Conservation (phyloP, 2,113 vertebrate genomes). For the Illadopsis cleaveri region DNA sequence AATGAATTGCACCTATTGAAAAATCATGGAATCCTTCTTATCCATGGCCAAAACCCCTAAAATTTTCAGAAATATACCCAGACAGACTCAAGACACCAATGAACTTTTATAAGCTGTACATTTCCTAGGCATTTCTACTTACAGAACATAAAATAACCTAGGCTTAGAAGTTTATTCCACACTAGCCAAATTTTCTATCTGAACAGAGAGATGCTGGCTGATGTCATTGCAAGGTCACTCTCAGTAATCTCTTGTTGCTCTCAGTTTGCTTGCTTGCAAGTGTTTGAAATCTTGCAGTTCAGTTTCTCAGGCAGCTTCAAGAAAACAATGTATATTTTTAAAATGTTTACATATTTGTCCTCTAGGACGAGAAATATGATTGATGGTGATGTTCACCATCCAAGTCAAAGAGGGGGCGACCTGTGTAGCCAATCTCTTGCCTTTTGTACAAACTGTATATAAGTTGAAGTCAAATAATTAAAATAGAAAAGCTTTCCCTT, state of each 20-base stretch:
- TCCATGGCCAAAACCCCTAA: not conserved
- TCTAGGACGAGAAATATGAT: too few relatives aligned
- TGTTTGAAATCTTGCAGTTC: too few relatives aligned
- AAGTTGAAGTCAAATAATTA: too few relatives aligned
- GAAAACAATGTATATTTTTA: too few relatives aligned
- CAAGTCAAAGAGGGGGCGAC: too few relatives aligned
- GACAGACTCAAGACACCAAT: not conserved
- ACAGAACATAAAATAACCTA: not conserved
- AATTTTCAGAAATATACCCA: not conserved
- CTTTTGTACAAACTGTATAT: too few relatives aligned
- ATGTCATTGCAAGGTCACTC: not conserved
- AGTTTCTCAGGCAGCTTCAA: too few relatives aligned
- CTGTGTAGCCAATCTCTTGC: too few relatives aligned
- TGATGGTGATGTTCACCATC: too few relatives aligned
- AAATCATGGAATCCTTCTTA: not conserved
- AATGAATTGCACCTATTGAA: not conserved
- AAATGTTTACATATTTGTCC: too few relatives aligned
- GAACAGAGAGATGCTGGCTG: not conserved
- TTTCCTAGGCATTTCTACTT: not conserved
- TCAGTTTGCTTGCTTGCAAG: too few relatives aligned
- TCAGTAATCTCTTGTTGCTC: not conserved
- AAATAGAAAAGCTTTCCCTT: too few relatives aligned
- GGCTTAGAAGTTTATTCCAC: not conserved
- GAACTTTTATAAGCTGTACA: not conserved
- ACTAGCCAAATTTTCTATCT: not conserved